Evolutionary conservation across 1,140 invertebrate genomes (phyloP).

Genomic region (Leptinotarsa texana): DNA sequence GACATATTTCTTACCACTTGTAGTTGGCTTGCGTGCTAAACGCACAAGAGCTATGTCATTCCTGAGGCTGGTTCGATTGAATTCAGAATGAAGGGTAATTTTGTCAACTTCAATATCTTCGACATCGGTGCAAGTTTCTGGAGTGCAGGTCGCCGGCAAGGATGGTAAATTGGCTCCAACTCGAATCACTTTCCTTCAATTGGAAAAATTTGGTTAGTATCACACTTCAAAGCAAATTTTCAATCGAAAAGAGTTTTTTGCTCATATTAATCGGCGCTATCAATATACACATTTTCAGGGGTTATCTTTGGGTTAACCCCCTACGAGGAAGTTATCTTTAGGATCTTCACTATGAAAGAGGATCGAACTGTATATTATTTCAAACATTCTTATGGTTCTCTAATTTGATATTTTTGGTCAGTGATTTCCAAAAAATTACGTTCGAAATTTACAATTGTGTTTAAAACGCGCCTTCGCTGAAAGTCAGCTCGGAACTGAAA

Average conservation of each 20-base stretch:
- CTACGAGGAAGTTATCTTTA: too few relatives aligned
- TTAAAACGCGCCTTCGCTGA: too few relatives aligned
- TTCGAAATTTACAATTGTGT: too few relatives aligned
- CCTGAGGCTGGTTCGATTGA: conserved; percentile 61
- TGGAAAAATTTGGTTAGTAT: not conserved
- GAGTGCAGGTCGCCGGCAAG: not conserved
- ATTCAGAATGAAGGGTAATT: conserved; percentile 9
- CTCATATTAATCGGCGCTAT: too few relatives aligned
- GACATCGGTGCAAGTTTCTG: not conserved
- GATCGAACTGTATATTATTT: not conserved
- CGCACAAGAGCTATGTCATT: conserved; percentile 71
- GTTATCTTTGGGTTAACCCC: too few relatives aligned
- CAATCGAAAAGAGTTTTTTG: too few relatives aligned
- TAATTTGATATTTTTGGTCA: not conserved
- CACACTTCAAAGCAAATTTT: not conserved
- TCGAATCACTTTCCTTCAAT: not conserved
- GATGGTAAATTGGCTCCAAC: not conserved
- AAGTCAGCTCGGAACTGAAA: too few relatives aligned
- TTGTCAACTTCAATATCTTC: not conserved
- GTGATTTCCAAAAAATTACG: too few relatives aligned
- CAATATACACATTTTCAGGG: too few relatives aligned
- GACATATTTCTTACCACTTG: too few relatives aligned
- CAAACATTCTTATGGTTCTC: not conserved
- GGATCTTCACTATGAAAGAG: too few relatives aligned
- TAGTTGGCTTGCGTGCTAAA: conserved; percentile 43